These are phyloP conservation scores for Paraplagusia blochii DNA, from an alignment of 2,113 vertebrate genomes.

Conservation along the genomic window DNA sequence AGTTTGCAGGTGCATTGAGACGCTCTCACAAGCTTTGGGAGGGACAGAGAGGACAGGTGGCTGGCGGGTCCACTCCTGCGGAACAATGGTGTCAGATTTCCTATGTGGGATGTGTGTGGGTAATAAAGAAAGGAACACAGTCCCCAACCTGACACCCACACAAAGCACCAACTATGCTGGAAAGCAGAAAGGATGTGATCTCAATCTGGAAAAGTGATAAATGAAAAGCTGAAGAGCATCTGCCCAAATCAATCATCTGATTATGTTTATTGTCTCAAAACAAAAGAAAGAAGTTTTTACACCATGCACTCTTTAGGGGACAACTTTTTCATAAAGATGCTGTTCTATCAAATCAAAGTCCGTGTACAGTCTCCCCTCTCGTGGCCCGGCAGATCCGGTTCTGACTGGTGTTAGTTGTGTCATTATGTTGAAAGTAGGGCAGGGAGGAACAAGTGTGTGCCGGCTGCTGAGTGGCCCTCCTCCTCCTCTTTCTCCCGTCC, in stretches of 20 bases:
- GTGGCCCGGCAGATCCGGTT: slow-evolving; percentile 65
- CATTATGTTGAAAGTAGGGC: slow-evolving; percentile 51
- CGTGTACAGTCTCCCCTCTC: slow-evolving; percentile 40
- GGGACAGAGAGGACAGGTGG: slow-evolving; percentile 70
- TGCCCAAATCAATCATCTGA: slow-evolving; percentile 49
- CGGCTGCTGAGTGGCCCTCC: slow-evolving; percentile 45
- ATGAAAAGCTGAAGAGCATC: slow-evolving; percentile 47
- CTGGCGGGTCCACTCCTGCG: slow-evolving; percentile 50
- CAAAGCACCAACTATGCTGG: slow-evolving; percentile 66
- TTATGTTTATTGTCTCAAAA: slow-evolving; percentile 31
- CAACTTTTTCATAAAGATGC: no score
- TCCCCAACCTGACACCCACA: slow-evolving; percentile 58
- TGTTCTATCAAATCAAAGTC: no score
- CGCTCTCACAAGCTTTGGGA: slow-evolving; percentile 59
- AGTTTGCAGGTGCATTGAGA: slow-evolving; percentile 56
- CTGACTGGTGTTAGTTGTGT: slow-evolving; percentile 63
- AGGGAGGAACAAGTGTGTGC: slow-evolving; percentile 46
- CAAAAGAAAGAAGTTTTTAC: neutral
- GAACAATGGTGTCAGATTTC: slow-evolving; percentile 70
- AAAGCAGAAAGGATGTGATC: slow-evolving; percentile 58
- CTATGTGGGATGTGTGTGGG: slow-evolving; percentile 34
- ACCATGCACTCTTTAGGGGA: no score
- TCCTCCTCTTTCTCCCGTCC: slow-evolving; percentile 37
- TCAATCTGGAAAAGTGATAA: slow-evolving; percentile 49
- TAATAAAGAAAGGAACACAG: slow-evolving; percentile 52